Evolutionary conservation across 2,888 invertebrate genomes (phyloP).

Genomic region (Chrysodeixis includens): DNA sequence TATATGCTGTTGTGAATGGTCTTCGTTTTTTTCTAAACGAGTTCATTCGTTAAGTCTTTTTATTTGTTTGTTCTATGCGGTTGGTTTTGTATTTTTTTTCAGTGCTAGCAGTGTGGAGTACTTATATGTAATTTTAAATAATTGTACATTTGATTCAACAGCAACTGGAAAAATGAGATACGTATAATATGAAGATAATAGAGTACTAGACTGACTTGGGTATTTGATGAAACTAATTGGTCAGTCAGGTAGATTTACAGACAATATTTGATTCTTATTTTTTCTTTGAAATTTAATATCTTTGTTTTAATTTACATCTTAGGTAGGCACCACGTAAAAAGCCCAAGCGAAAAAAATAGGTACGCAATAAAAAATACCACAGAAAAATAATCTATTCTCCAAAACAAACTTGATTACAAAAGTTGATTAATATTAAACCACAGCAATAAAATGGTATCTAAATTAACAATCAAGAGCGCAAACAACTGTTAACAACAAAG

Average conservation of each 20-base stretch:
- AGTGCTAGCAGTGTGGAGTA: not conserved
- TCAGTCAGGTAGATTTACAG: too few species aligned
- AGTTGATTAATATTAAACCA: not conserved
- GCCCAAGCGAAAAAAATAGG: not conserved
- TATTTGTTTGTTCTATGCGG: not conserved
- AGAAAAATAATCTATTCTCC: not conserved
- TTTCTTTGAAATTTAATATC: too few species aligned
- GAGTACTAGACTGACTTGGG: not conserved
- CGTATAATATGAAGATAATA: not conserved
- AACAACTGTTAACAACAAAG: not conserved
- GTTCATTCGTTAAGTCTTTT: not conserved
- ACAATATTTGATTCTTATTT: too few species aligned
- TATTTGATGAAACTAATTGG: too few species aligned
- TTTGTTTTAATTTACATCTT: too few species aligned
- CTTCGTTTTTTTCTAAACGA: not conserved
- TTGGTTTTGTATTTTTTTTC: not conserved
- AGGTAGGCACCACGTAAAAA: too few species aligned
- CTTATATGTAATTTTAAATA: not conserved
- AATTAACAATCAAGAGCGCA: constrained; percentile 1
- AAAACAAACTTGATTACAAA: not conserved
- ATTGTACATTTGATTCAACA: not conserved
- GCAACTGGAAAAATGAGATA: too few species aligned
- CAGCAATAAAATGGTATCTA: constrained; percentile 2
- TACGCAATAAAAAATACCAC: not conserved
- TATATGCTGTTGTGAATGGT: not conserved